Evolutionary conservation across 2,113 vertebrate species (phyloP).

Genomic region (Psilopsiagon aymara): DNA sequence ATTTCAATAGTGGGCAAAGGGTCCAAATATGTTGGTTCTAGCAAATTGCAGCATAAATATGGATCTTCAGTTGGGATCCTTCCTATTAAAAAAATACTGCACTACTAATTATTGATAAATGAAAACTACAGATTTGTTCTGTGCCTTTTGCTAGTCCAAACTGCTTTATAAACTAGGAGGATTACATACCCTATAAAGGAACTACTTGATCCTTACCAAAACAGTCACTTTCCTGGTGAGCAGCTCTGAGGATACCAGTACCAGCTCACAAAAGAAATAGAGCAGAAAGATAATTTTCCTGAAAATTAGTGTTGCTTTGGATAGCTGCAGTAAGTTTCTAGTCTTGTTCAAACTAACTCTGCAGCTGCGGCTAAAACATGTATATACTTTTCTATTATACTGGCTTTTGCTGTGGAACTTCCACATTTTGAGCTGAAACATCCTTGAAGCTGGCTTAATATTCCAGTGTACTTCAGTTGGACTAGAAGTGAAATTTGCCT

Average conservation of each 20-base stretch:
- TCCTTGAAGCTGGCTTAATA: neutral
- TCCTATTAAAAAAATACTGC: neutral
- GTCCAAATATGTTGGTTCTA: neutral
- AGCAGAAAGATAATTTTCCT: constrained; percentile 43
- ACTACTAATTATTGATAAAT: neutral
- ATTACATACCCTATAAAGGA: neutral
- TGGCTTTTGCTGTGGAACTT: neutral
- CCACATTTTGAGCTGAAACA: neutral
- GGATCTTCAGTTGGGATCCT: neutral
- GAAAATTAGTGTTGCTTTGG: constrained; percentile 28
- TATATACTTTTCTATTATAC: neutral
- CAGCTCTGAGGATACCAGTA: neutral
- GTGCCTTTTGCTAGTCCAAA: neutral
- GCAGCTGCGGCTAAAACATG: neutral
- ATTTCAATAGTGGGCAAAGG: neutral
- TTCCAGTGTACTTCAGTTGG: neutral
- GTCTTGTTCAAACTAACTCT: neutral
- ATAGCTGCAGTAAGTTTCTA: constrained; percentile 21
- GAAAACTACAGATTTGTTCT: neutral
- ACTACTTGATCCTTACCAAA: neutral
- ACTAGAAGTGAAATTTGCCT: neutral
- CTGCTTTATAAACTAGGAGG: neutral
- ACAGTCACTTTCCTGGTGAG: neutral
- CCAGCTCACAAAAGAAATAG: neutral
- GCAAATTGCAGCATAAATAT: neutral